Conservation (phyloP, 2,113 vertebrate genomes). For the Piaya cayana region DNA sequence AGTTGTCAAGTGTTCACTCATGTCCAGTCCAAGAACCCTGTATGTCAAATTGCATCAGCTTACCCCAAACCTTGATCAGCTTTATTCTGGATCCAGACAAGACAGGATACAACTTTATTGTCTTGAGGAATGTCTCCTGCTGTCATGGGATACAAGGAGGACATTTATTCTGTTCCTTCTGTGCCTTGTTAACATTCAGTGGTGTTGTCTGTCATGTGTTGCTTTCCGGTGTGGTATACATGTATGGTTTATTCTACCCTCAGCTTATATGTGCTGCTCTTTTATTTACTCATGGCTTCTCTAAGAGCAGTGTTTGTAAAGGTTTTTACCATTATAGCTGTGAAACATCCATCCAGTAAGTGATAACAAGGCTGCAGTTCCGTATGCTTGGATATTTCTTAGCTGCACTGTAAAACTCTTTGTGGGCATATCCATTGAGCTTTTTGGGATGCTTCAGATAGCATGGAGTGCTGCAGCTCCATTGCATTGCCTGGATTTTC, state of each 20-base stretch:
- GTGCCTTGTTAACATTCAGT: background rate
- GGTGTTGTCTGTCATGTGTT: background rate
- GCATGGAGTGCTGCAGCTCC: background rate
- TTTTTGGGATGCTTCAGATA: background rate
- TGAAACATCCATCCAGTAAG: background rate
- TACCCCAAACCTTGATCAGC: background rate
- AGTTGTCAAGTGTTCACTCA: background rate
- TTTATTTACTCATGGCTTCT: background rate
- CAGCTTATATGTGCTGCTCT: fast-evolving
- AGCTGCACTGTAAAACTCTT: background rate
- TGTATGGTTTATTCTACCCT: background rate
- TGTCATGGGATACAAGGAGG: background rate
- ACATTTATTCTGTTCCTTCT: background rate
- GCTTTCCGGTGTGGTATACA: background rate
- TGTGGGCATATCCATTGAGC: fast-evolving
- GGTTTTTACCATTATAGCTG: background rate
- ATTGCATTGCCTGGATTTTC: background rate
- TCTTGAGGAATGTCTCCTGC: background rate
- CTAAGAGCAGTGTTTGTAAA: background rate
- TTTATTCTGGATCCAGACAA: background rate
- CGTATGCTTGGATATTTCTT: background rate
- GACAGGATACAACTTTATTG: background rate
- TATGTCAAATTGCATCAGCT: background rate
- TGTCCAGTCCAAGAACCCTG: background rate
- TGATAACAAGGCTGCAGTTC: background rate